These are phyloP conservation scores for Mastomys natalensis DNA, from an alignment of 2,113 vertebrate genomes.

Conservation along the genomic window DNA sequence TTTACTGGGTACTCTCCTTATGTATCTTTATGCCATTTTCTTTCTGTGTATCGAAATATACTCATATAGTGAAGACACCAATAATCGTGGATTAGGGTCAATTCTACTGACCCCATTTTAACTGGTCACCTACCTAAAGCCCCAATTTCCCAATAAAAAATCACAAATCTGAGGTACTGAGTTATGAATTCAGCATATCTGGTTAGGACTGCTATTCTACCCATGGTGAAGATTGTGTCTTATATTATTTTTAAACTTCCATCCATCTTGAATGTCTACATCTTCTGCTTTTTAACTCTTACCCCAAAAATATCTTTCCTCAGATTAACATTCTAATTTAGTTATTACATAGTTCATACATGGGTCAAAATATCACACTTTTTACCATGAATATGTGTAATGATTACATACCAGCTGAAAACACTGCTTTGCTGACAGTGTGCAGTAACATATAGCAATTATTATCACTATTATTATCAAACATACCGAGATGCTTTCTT, in stretches of 20 bases:
- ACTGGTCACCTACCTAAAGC: background rate
- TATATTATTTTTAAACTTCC: background rate
- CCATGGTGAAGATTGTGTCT: background rate
- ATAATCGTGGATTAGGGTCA: background rate
- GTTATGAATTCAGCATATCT: background rate
- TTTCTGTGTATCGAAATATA: background rate
- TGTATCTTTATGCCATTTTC: background rate
- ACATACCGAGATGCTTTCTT: slow-evolving; percentile 95
- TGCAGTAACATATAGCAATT: background rate
- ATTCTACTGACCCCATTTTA: background rate
- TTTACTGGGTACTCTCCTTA: background rate
- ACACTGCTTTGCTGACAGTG: background rate
- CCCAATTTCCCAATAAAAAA: background rate
- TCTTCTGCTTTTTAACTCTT: background rate
- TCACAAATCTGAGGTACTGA: background rate
- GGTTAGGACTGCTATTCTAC: background rate
- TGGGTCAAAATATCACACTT: background rate
- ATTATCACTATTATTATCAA: background rate
- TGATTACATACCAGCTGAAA: background rate
- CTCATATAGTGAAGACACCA: background rate
- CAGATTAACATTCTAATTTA: background rate
- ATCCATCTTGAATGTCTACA: background rate
- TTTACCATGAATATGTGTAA: background rate
- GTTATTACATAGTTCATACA: background rate
- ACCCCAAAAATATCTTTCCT: background rate